These are phyloP conservation scores for Rhinichthys klamathensis DNA, from an alignment of 2,113 vertebrate genomes.

Conservation along the genomic window DNA sequence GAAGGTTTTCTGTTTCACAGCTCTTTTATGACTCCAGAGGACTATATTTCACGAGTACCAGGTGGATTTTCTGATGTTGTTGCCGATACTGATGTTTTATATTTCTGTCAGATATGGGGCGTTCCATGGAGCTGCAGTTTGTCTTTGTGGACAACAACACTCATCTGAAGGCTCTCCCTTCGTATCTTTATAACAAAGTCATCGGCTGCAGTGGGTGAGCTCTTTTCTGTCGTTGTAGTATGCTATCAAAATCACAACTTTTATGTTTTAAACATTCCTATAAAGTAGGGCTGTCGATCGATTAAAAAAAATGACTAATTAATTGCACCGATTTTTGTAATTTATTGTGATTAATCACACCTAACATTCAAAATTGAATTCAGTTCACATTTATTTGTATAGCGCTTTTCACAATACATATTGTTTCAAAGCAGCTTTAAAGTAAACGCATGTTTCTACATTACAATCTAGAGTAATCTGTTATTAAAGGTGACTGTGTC, in stretches of 20 bases:
- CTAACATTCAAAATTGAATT: background rate
- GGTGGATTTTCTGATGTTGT: background rate
- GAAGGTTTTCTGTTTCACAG: background rate
- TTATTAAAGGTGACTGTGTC: no score
- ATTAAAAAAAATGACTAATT: background rate
- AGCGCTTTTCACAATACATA: no score
- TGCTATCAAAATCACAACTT: background rate
- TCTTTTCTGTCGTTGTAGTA: background rate
- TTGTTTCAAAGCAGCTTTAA: no score
- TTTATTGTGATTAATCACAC: background rate
- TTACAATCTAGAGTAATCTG: no score
- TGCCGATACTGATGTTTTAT: background rate
- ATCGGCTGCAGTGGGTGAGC: slow-evolving; percentile 91
- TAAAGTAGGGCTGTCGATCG: background rate
- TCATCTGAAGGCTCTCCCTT: slow-evolving; percentile 89
- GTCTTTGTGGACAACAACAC: slow-evolving; percentile 96
- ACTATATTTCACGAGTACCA: background rate
- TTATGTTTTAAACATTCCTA: background rate
- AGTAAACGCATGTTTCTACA: no score
- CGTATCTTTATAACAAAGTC: slow-evolving; percentile 95
- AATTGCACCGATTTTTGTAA: background rate
- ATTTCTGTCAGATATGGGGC: slow-evolving; percentile 86
- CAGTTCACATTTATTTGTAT: no score
- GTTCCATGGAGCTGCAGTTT: slow-evolving; percentile 92
- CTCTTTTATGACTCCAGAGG: background rate